Conservation (phyloP, 2,113 vertebrate genomes). For the Pollimyrus isidori region DNA sequence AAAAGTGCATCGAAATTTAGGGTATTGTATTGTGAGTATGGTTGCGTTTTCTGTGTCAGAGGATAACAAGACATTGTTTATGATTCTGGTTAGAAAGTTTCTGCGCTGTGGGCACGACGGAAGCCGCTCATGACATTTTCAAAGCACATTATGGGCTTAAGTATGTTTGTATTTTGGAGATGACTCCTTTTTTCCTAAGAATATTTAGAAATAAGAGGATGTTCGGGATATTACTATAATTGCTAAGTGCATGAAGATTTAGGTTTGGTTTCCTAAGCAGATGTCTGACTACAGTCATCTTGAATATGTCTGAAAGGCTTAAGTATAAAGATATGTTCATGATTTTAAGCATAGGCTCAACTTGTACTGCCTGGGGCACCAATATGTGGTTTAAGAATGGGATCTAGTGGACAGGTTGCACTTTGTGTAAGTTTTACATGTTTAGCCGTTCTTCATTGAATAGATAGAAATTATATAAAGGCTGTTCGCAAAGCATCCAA, state of each 20-base stretch:
- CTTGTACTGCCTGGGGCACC: background rate
- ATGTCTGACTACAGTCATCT: background rate
- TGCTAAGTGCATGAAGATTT: background rate
- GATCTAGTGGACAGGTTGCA: background rate
- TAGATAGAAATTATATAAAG: background rate
- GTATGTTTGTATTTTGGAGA: background rate
- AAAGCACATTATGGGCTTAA: background rate
- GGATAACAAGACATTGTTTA: background rate
- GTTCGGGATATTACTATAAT: background rate
- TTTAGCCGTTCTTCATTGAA: background rate
- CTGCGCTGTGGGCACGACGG: background rate
- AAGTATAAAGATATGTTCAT: conserved; percentile 3
- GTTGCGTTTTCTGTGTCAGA: background rate
- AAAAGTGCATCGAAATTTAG: background rate
- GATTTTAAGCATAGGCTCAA: background rate
- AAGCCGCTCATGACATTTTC: background rate
- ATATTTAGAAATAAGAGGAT: background rate
- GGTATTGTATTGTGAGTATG: background rate
- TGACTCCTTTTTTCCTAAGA: background rate
- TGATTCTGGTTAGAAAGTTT: background rate
- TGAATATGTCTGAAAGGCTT: background rate
- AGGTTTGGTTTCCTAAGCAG: background rate
- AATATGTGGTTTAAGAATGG: background rate
- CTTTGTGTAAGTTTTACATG: no score
- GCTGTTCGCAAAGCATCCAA: background rate